Base-by-base conservation (phyloP, 2,113 vertebrate genomes). In the Notiomystis cincta region DNA sequence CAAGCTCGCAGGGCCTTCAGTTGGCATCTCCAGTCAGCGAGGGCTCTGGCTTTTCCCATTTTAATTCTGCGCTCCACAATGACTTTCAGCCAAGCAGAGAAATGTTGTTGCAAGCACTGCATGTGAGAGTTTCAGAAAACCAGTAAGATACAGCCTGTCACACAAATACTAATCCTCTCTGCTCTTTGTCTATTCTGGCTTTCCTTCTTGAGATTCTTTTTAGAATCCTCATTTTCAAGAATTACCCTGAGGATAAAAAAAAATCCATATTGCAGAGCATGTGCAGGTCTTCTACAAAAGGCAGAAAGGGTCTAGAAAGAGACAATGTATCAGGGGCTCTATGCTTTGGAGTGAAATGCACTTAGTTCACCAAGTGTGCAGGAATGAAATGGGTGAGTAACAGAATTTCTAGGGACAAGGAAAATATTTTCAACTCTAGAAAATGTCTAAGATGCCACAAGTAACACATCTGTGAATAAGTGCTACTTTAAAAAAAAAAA, bases 21-120 rank as follows among this genome's bases (percentile, higher is more conserved):
- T 37, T 99, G 98, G 83, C 98, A 98, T 95, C 97, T 99, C 99
- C 99, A 99, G 93, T 99, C 97, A 51, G 97, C 98, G 42, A 99
- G 93, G 11, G 98, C 98, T 76, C 89, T 98, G 58, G 98, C 99
- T 98, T 99, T 99, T 31, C 97, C 98, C 97, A 98, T 96, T 86
- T 97, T 97, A 72, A 99, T 97, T 96, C 98, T 98, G 50, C 80
- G 95, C 69, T 99, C 98, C 96, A 99, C 95, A 91, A 98, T 96
- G 61, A 98, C 95, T 69, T 98, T 98, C 94, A 98, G 98, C 99
- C 99, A 99, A 70, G 96, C 97, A 61, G 99, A 99, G 95, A 99
- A 99, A 98, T 99, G 98, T 45, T 33, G 98, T 79, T 98, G 98
- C 89, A 99, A 96, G 97, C 98, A 98, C 99, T 99, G 94, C 31